These are phyloP conservation scores for Harpagoxenus sublaevis DNA, from an alignment of 2,888 invertebrate genomes.

Conservation along the genomic window DNA sequence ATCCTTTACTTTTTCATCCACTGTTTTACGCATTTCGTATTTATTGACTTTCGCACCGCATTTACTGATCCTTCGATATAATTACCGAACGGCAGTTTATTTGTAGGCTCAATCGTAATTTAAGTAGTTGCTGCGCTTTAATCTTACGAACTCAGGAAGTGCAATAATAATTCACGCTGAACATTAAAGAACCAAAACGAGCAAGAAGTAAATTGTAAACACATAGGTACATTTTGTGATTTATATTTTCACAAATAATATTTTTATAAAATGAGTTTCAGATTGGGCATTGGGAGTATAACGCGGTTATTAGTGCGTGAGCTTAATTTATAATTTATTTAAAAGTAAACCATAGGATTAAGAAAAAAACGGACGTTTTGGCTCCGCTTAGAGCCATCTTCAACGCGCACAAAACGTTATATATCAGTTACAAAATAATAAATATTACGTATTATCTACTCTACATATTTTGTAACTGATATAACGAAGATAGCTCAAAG, in stretches of 20 bases:
- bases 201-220: not conserved
- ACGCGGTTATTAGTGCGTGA: too few species aligned
- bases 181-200: not conserved
- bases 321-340: too few species aligned
- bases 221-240: not conserved
- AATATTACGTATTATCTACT: too few species aligned
- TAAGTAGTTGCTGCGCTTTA: not conserved
- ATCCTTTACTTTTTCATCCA: constrained; percentile 39
- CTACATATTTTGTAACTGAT: too few species aligned
- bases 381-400: too few species aligned
- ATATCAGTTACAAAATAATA: too few species aligned
- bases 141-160: not conserved
- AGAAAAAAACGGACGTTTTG: too few species aligned
- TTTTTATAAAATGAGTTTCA: not conserved
- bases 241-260: not conserved
- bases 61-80: not conserved
- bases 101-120: not conserved
- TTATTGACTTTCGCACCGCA: constrained; percentile 12
- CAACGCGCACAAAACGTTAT: too few species aligned
- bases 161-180: not conserved
- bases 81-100: not conserved
- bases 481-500: too few species aligned
- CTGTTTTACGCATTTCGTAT: not conserved
- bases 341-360: too few species aligned
- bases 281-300: too few species aligned